Base-by-base conservation (phyloP, 2,797 vertebrate species). In the Babyrousa celebensis region DNA sequence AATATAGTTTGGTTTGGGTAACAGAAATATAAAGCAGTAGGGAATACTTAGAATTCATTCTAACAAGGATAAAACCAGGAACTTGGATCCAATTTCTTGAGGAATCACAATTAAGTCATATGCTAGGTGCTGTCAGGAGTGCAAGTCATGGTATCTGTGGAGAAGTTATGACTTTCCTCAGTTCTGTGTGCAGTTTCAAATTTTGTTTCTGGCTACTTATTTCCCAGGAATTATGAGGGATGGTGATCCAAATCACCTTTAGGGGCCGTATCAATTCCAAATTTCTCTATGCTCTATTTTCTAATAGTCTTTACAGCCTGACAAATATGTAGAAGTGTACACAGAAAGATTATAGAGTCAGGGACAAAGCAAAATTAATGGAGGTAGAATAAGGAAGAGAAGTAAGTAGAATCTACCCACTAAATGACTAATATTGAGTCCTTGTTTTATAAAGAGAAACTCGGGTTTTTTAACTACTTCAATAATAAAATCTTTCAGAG, bases 381-480 rank as follows among this genome's bases (percentile, higher is more conserved):
- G 16, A 63, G 12, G 12, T 16, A 14, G 17, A 72, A 27, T 4
- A 83, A 1, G 17, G 48, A 82, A 63, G 58, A 27, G 21, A 91
- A 58, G 43, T 56, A 36, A 32, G 25, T 18, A 86, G 80, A 84
- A 29, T 52, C 7, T 5, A 60, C 16, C 6, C 65, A 52, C 12
- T 63, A 48, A 85, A 60, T 52, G n/a, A 15, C 40, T 70, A 60
- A 68, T 32, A 40, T 1, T 70, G 15, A 94, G 27, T 68, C 32
- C 43, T 80, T 85, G 65, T 79, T 48, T 86, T 92, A 82, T 36
- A 83, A 93, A 70, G 18, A 74, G 6, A 96, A 71, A 85, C 48
- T 71, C 7, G 43, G 12, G 16, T 32, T 91, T 92, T 36, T 89
- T 82, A 94, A 85, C 29, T 23, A 80, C 20, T 62, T 89, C 85